Conservation (phyloP, 1,140 invertebrate genomes). For the Drosophila paulistorum region DNA sequence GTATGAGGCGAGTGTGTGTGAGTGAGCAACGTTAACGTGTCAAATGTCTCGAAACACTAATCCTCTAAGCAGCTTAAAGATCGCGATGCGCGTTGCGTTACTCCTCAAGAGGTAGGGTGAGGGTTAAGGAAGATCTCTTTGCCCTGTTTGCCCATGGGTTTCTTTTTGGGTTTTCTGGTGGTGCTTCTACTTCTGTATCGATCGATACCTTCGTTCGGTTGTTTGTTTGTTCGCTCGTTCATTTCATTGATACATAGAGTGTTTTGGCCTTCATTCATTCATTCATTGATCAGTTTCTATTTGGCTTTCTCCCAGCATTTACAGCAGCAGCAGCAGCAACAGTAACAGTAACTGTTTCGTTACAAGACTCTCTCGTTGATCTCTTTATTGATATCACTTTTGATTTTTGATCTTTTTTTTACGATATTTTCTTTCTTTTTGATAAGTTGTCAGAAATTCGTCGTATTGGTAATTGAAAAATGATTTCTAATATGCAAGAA, state of each 20-base stretch:
- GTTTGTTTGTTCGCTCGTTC: neutral
- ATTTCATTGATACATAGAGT: conserved; percentile 9
- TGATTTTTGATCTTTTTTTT: conserved; percentile 58
- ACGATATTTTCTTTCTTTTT: conserved; percentile 48
- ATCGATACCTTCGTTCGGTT: neutral
- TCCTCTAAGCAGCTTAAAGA: conserved; percentile 81
- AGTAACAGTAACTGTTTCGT: conserved; percentile 51
- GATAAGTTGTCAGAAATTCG: conserved; percentile 78
- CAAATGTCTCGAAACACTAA: conserved; percentile 81
- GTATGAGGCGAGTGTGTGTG: neutral
- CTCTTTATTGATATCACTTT: conserved; percentile 82
- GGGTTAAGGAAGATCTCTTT: conserved; percentile 15
- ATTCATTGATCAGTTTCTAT: conserved; percentile 66
- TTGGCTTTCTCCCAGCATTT: conserved; percentile 56
- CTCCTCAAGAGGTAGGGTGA: conserved; percentile 31
- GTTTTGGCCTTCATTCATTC: conserved; percentile 37
- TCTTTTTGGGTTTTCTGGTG: conserved; percentile 16
- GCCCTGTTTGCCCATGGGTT: neutral
- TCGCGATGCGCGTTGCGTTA: conserved; percentile 68
- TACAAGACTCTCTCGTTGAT: conserved; percentile 42
- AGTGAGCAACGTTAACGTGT: conserved; percentile 74
- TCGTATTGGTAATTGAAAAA: conserved; percentile 79
- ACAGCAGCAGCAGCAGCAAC: too few species aligned
- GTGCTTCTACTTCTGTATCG: conserved; percentile 13
- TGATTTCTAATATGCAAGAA: conserved; percentile 82